Conservation (phyloP, 2,113 vertebrate genomes). For the Piaya cayana region DNA sequence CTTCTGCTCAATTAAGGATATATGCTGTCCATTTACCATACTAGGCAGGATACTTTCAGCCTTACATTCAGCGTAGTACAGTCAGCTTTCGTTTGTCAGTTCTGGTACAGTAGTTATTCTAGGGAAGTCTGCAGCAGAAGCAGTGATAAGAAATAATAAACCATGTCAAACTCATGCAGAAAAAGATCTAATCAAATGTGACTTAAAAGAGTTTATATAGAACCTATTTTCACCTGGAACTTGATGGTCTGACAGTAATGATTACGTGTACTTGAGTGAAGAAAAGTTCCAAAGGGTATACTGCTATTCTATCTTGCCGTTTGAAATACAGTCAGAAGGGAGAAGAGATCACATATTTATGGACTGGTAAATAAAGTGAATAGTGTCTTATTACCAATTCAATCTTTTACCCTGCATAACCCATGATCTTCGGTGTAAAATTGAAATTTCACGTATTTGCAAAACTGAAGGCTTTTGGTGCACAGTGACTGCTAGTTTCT, state of each 20-base stretch:
- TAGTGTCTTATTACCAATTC: not conserved
- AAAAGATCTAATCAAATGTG: conserved; percentile 46
- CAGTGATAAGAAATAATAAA: conserved; percentile 27
- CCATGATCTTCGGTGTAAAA: not conserved
- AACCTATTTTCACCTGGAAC: conserved; percentile 50
- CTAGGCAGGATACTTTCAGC: not conserved
- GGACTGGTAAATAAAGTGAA: not conserved
- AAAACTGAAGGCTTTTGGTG: not conserved
- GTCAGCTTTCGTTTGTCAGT: not conserved
- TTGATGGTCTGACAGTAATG: conserved; percentile 48
- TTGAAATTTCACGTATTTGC: not conserved
- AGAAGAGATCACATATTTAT: not conserved
- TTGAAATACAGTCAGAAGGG: not conserved
- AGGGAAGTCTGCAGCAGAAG: not conserved
- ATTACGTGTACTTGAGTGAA: conserved; percentile 42
- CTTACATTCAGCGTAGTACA: not conserved
- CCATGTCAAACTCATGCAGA: conserved; percentile 5
- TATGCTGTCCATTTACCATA: not conserved
- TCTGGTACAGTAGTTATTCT: not conserved
- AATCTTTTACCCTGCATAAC: not conserved
- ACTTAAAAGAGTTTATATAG: conserved; percentile 42
- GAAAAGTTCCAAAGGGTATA: conserved; percentile 19
- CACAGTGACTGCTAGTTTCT: not conserved
- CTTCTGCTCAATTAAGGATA: not conserved
- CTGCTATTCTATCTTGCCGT: not conserved